These are phyloP conservation scores for Sarcophaga rosellei DNA, from an alignment of 2,888 invertebrate genomes.

Conservation along the genomic window DNA sequence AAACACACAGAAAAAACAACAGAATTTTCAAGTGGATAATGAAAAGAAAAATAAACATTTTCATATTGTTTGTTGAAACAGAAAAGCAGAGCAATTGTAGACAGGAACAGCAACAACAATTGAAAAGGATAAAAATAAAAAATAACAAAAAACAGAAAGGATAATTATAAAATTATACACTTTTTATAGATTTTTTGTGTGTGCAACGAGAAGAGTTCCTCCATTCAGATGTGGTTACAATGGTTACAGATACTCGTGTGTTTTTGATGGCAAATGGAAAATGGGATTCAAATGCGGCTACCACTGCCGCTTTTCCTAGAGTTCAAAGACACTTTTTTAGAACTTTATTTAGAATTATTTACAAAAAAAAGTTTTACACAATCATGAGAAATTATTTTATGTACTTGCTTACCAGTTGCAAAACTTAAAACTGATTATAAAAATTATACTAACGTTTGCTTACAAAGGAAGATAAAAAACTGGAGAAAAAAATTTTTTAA, in stretches of 20 bases:
- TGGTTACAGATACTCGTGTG: conserved; percentile 29
- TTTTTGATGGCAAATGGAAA: background rate
- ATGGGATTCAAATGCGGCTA: conserved; percentile 25
- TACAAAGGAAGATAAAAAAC: no score
- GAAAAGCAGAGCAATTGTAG: background rate
- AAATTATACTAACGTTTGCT: no score
- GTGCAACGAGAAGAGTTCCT: conserved; percentile 15
- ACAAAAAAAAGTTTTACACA: no score
- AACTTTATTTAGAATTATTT: no score
- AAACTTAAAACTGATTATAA: no score
- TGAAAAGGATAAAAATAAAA: background rate
- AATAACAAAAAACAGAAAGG: conserved; percentile 26
- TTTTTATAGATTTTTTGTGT: conserved; percentile 60
- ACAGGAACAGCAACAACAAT: background rate
- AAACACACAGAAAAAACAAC: background rate
- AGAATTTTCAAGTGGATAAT: conserved; percentile 56
- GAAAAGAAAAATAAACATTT: conserved; percentile 56
- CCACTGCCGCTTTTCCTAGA: no score
- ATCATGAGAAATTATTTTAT: no score
- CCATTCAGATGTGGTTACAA: conserved; percentile 35
- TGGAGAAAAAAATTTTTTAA: accelerated
- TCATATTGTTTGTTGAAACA: conserved; percentile 18
- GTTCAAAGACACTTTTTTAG: no score
- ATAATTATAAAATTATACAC: conserved; percentile 73
- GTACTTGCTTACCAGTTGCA: no score